phyloP scores from a whole-genome alignment of 1,140 invertebrate species.

The Hyposmocoma kahamanoa region DNA sequence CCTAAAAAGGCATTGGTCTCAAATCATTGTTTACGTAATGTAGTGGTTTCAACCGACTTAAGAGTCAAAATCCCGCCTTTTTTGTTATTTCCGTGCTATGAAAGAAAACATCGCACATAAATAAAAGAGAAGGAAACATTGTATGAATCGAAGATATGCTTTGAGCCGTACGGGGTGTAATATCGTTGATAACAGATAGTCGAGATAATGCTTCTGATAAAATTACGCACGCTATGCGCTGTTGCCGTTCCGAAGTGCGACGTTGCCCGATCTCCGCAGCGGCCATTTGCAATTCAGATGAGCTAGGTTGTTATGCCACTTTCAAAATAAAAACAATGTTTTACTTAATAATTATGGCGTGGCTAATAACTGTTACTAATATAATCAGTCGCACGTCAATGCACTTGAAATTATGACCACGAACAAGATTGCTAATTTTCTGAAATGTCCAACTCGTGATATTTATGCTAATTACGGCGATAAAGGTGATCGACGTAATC shows the following conservation, averaged over 20 bases:
- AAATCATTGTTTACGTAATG: too few species aligned
- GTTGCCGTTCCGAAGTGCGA: slow-evolving; percentile 34
- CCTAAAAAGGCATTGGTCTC: too few species aligned
- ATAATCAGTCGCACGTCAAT: slow-evolving; percentile 20
- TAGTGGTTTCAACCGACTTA: too few species aligned
- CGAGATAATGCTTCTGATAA: slow-evolving; percentile 41
- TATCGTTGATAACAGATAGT: slow-evolving; percentile 41
- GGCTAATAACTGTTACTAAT: slow-evolving; percentile 29
- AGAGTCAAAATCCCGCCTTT: background rate
- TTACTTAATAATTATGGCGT: slow-evolving; percentile 36
- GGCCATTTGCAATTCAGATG: slow-evolving; percentile 56
- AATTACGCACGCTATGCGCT: slow-evolving; percentile 44
- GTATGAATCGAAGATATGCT: background rate
- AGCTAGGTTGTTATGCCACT: slow-evolving; percentile 49
- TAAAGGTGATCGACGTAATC: too few species aligned
- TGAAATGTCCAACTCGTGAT: too few species aligned
- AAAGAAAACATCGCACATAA: background rate
- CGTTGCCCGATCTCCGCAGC: slow-evolving; percentile 35
- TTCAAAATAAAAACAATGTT: slow-evolving; percentile 64
- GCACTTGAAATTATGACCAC: background rate
- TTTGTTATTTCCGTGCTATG: background rate
- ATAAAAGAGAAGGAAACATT: background rate
- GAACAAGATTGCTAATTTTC: too few species aligned
- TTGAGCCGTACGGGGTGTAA: background rate
- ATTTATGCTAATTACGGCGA: too few species aligned